Base-by-base conservation (phyloP, 2,888 invertebrate genomes). In the Pheosia gnoma region DNA sequence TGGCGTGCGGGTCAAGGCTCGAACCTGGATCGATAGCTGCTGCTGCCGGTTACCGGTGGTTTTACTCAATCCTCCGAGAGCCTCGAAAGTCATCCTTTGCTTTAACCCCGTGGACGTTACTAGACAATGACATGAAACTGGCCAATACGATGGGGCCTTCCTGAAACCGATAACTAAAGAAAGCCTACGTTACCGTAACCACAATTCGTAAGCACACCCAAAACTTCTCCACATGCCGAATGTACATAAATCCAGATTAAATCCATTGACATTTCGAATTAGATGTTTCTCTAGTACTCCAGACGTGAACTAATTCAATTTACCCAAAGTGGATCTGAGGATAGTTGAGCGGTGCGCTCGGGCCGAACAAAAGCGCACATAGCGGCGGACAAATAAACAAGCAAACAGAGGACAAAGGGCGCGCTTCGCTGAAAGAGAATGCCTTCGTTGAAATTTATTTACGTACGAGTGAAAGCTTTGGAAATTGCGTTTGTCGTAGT, bases 261-360 rank as follows among this genome's bases (percentile, higher is more conserved):
- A 86, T 78, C 86, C 84, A 89, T 89, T 88, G 89, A 87, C 85
- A 84, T 85, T 83, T 79, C 72, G 82, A 89, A 89, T 88, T 86
- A 88, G 85, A 88, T 84, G 76, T 77, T 74, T 71, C 75, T 74
- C 71, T 68, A 72, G 74, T 77, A 76, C 79, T 82, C 72, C 70
- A 79, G 78, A 80, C 74, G 77, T 78, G 80, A 82, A 83, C 82
- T 86, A 87, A 88, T 87, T 87, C 86, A 86, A 87, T 87, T 87
- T 82, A 80, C 77, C 69, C 74, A 70, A 80, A 88, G 88, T 84
- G 85, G 83, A 82, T 77, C 77, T 72, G 72, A 72, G 83, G 82
- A 79, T 76, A 80, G 79, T 75, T 74, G 76, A 73, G 75, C 72
- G 73, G 68, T 63, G 72, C 70, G 63, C 67, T 68, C 68, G 63